Conservation (phyloP, 2,888 invertebrate genomes). For the Ochlodes sylvanus region DNA sequence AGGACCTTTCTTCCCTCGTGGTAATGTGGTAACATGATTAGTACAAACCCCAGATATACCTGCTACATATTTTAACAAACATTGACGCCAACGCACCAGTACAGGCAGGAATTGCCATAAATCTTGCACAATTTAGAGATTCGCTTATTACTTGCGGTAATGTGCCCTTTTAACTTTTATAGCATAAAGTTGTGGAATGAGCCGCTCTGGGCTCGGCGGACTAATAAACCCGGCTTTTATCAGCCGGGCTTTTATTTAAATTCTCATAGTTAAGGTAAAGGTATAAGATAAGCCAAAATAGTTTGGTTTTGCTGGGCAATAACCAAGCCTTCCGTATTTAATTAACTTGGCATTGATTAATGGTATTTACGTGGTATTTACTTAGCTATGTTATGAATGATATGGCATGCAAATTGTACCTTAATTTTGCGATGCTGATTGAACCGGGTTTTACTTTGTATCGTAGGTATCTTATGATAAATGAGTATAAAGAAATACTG, state of each 20-base stretch:
- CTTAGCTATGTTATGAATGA: neutral
- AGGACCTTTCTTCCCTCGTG: too few species aligned
- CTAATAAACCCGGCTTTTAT: slow-evolving; percentile 27
- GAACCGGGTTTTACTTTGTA: too few species aligned
- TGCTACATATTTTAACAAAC: neutral
- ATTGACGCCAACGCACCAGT: neutral
- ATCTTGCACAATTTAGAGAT: slow-evolving; percentile 42
- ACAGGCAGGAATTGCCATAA: slow-evolving; percentile 26
- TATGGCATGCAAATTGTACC: slow-evolving; percentile 1
- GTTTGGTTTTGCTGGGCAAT: neutral
- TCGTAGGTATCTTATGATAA: too few species aligned
- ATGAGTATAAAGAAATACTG: too few species aligned
- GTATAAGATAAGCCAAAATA: slow-evolving; percentile 13
- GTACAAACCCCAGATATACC: neutral
- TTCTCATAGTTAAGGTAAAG: slow-evolving; percentile 17
- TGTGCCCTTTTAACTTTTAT: slow-evolving; percentile 83
- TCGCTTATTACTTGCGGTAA: slow-evolving; percentile 81
- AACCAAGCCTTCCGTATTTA: neutral
- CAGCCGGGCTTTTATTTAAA: slow-evolving; percentile 23
- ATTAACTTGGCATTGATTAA: slow-evolving; percentile 5
- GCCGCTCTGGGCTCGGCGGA: slow-evolving; percentile 22
- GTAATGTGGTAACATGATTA: too few species aligned
- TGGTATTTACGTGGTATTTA: neutral
- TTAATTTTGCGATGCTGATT: too few species aligned
- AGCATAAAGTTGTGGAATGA: slow-evolving; percentile 76